Conservation (phyloP, 2,888 invertebrate species). For the Pycnomerus fuliginosus region DNA sequence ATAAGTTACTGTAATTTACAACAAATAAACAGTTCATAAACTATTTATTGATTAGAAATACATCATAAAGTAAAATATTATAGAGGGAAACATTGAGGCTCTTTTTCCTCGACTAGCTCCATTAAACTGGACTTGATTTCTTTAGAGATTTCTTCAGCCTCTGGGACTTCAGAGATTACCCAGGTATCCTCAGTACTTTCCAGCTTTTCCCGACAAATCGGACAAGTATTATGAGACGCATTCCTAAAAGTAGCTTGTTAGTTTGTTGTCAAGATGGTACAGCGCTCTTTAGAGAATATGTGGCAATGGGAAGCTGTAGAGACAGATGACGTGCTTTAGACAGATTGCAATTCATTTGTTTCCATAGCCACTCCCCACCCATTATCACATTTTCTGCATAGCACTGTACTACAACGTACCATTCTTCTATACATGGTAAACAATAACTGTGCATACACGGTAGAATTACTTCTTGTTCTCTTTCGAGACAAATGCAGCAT, state of each 20-base stretch:
- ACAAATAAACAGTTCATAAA: no score
- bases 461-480: slow-evolving; percentile 65
- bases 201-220: slow-evolving; percentile 65
- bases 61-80: slow-evolving; percentile 2
- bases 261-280: neutral
- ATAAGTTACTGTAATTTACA: no score
- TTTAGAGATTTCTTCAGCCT: slow-evolving; percentile 59
- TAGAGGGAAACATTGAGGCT: slow-evolving; percentile 8
- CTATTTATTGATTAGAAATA: no score
- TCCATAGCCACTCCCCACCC: neutral
- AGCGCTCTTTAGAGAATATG: neutral
- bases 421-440: slow-evolving; percentile 69
- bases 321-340: no score
- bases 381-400: neutral
- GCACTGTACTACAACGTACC: slow-evolving; percentile 53
- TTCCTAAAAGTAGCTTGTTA: slow-evolving; percentile 61
- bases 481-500: slow-evolving; percentile 73
- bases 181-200: slow-evolving; percentile 65
- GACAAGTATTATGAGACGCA: slow-evolving; percentile 68
- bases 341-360: no score
- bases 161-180: slow-evolving; percentile 64
- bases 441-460: slow-evolving; percentile 73
- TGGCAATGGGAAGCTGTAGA: neutral
- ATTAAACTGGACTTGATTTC: slow-evolving; percentile 55
- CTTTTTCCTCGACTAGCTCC: slow-evolving; percentile 42